Evolutionary conservation across 2,113 vertebrate species (phyloP), one percentile per base, ranked within the genome.

Genomic region (Rhadina sibilatrix): DNA sequence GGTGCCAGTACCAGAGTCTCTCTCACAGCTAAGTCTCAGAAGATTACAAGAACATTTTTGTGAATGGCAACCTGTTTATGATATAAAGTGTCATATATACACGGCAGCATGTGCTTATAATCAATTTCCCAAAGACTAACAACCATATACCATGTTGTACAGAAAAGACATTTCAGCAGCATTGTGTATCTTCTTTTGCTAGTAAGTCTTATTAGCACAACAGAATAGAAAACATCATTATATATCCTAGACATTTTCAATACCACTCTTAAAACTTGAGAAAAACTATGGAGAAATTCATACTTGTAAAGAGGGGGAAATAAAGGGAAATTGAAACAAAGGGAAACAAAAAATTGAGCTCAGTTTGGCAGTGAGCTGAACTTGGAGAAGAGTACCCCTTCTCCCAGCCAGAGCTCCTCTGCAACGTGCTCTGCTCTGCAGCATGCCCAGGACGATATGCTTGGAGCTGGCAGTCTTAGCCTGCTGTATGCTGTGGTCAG

Each of bases 361-460:
- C 27, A 89, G 44, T 24, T 59, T 40, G 19, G 33, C 87, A 84
- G 40, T 0, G 3, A 84, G 49, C 2, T 10, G 27, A 69, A 37
- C 44, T 12, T 61, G 27, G 38, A 82, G n/a, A 35, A 57, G 38
- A 66, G 33, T 10, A 49, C 5, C 40, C 52, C 35, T 89, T 81
- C 5, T 7, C 33, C 14, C 27, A 82, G 37, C 8, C 50, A 59
- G 19, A 57, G 54, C 38, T 84, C 19, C n/a, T 49, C n/a, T 61
- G 56, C 5, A 1, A 37, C 0, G 0, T 0, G 3, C n/a, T n/a
- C 35, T 23, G 57, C 18, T 69, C 52, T 7, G 2, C 70, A 64
- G 63, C 22, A 31, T 65, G 76, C 18, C 57, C 9, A 1, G 24
- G 44, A n/a, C 21, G 37, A 72, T 10, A 31, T 0, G 25, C 20